These are phyloP conservation scores for Atractosteus spatula DNA, from an alignment of 2,113 vertebrate genomes.

Conservation along the genomic window DNA sequence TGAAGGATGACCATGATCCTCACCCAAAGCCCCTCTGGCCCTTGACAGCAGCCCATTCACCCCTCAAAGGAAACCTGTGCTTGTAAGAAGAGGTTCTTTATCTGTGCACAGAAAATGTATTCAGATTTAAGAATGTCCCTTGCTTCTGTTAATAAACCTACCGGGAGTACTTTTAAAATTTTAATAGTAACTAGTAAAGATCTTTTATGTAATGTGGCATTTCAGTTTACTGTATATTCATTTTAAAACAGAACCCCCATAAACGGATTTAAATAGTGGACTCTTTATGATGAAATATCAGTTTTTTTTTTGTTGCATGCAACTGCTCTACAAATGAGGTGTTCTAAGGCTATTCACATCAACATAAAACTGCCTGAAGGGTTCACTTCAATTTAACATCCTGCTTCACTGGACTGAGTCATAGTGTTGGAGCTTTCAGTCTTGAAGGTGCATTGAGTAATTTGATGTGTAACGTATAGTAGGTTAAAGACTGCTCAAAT, in stretches of 20 bases:
- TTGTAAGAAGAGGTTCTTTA: slow-evolving; percentile 10
- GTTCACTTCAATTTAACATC: slow-evolving; percentile 8
- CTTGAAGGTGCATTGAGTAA: background rate
- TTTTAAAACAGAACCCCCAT: slow-evolving; percentile 28
- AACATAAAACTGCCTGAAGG: slow-evolving; percentile 5
- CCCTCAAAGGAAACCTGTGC: slow-evolving; percentile 5
- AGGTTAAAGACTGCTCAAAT: background rate
- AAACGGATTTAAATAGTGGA: slow-evolving; percentile 7
- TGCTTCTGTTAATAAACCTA: slow-evolving; percentile 30
- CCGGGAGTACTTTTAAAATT: slow-evolving; percentile 46
- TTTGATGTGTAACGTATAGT: background rate
- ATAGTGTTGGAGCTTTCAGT: slow-evolving; percentile 7
- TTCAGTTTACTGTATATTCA: slow-evolving; percentile 34
- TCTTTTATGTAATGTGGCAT: slow-evolving; percentile 42
- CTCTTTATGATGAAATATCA: slow-evolving; percentile 4
- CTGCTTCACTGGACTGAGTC: slow-evolving; percentile 1
- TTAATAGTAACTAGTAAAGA: slow-evolving; percentile 42
- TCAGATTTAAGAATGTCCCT: slow-evolving; percentile 12
- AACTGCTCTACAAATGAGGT: slow-evolving; percentile 19
- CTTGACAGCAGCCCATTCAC: background rate
- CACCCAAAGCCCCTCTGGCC: no score
- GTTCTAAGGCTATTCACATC: slow-evolving; percentile 15
- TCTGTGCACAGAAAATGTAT: slow-evolving; percentile 13
- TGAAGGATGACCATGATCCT: no score
- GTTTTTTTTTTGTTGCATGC: slow-evolving; percentile 4